These are phyloP conservation scores for Apeira syringaria DNA, from an alignment of 2,888 invertebrate genomes.

Conservation along the genomic window DNA sequence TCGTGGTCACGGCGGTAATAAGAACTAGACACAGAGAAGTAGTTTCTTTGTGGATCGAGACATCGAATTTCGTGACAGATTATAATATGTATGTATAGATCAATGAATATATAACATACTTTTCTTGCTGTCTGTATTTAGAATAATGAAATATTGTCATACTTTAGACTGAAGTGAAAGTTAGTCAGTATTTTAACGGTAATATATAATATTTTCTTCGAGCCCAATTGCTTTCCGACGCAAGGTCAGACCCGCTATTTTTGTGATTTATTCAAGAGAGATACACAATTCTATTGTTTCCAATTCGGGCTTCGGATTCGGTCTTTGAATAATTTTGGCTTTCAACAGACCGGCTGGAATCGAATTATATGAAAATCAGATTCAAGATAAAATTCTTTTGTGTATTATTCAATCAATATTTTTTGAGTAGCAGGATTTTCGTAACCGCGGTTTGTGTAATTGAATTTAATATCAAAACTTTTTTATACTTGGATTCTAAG, in stretches of 20 bases:
- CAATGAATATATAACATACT: too few species aligned
- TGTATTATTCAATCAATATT: conserved; percentile 12
- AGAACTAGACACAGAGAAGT: too few species aligned
- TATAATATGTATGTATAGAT: too few species aligned
- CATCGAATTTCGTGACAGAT: too few species aligned
- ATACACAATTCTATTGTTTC: conserved; percentile 28
- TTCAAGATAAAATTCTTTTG: conserved; percentile 13
- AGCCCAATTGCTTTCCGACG: conserved; percentile 5
- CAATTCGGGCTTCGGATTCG: conserved; percentile 22
- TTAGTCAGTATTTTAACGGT: neutral
- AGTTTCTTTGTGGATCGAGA: too few species aligned
- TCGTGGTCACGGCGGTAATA: too few species aligned
- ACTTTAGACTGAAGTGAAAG: neutral
- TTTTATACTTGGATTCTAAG: too few species aligned
- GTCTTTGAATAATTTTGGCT: conserved; percentile 29
- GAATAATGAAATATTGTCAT: neutral
- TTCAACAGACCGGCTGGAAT: conserved; percentile 19
- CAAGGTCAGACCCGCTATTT: conserved; percentile 22
- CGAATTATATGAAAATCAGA: conserved; percentile 22
- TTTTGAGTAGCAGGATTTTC: too few species aligned
- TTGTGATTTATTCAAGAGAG: conserved; percentile 27
- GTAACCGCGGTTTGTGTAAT: too few species aligned
- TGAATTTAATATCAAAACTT: neutral
- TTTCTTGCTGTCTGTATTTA: too few species aligned
- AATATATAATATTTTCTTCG: conserved; percentile 8